Conservation (phyloP, 1,140 invertebrate species). For the Musca domestica region DNA sequence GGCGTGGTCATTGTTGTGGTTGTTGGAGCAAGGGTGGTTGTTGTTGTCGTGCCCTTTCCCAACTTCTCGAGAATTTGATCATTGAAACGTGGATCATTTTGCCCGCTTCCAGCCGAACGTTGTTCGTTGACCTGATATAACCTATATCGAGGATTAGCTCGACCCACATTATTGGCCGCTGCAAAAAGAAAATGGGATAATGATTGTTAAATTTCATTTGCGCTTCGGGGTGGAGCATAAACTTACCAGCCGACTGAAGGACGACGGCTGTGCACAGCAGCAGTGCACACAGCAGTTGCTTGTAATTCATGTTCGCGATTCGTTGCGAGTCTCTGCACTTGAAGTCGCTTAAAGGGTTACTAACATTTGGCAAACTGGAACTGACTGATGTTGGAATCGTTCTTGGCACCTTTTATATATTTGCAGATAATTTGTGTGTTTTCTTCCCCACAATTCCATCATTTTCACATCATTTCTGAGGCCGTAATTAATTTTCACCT, state of each 20-base stretch:
- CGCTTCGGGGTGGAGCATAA: no score
- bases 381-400: slow-evolving; percentile 6
- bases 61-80: slow-evolving; percentile 36
- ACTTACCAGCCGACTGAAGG: slow-evolving; percentile 33
- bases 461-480: no score
- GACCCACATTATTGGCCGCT: not conserved
- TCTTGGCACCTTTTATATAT: slow-evolving; percentile 3
- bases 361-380: not conserved
- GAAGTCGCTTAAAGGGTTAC: no score
- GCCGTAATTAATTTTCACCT: not conserved
- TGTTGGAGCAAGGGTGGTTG: slow-evolving; percentile 4
- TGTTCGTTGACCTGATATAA: not conserved
- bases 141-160: not conserved
- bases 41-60: slow-evolving; percentile 26
- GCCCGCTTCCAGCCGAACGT: no score
- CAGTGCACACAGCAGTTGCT: slow-evolving; percentile 34
- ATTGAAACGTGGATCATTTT: slow-evolving; percentile 23
- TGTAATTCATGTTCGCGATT: not conserved
- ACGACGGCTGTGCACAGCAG: slow-evolving; percentile 36
- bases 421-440: not conserved
- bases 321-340: not conserved
- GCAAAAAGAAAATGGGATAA: no score
- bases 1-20: no score
- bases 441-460: no score
- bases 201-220: no score